These are phyloP conservation scores for Lasioglossum figueresi DNA, from an alignment of 2,888 invertebrate species.

Conservation along the genomic window DNA sequence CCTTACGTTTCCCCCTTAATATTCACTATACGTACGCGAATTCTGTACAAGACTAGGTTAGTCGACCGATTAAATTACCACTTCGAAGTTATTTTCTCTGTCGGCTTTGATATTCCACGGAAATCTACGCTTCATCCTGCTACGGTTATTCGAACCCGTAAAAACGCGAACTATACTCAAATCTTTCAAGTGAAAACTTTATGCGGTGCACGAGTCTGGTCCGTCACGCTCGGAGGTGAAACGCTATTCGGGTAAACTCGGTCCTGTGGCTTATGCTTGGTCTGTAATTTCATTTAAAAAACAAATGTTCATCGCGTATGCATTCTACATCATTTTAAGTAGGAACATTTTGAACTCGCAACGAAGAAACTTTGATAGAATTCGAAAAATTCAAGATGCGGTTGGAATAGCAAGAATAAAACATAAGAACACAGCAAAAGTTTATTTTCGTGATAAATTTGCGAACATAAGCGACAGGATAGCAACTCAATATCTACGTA, in stretches of 20 bases:
- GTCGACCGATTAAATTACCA: constrained; percentile 78
- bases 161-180: neutral
- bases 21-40: constrained; percentile 75
- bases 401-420: neutral
- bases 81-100: constrained; percentile 39
- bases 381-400: neutral
- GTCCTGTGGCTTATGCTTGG: neutral
- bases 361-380: neutral
- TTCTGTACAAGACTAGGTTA: constrained; percentile 83
- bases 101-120: constrained; percentile 35
- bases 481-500: neutral
- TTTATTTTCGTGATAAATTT: neutral
- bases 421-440: neutral
- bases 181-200: neutral
- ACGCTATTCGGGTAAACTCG: too few species aligned
- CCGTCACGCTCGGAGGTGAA: too few species aligned
- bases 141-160: neutral
- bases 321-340: too few species aligned
- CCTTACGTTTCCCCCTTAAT: constrained; percentile 35
- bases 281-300: neutral
- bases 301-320: neutral
- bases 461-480: neutral
- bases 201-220: too few species aligned
- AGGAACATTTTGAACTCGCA: neutral
- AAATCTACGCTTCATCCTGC: constrained; percentile 37